phyloP scores from a whole-genome alignment of 2,113 vertebrate genomes.

The Hippoglossus stenolepis region DNA sequence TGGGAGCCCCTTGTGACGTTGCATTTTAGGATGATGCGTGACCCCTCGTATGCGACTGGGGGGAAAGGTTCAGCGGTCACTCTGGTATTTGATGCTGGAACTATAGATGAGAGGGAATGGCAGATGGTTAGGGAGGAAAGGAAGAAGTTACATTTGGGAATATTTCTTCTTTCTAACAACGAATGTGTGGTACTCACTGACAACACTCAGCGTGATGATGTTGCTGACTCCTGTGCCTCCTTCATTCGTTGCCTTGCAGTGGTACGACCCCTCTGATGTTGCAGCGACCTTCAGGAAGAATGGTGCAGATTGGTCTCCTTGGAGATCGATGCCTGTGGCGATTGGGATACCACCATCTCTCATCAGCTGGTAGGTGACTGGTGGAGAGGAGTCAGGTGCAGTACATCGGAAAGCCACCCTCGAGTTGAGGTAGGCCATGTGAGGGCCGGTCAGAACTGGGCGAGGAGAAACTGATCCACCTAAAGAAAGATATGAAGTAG shows the following conservation, averaged over 20 bases:
- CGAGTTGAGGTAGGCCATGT: conserved; percentile 60
- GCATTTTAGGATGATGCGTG: conserved; percentile 71
- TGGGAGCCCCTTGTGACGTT: conserved; percentile 66
- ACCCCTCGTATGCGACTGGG: conserved; percentile 68
- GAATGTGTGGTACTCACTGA: conserved; percentile 71
- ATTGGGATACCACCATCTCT: conserved; percentile 21
- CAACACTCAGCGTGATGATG: conserved; percentile 68
- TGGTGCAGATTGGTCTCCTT: conserved; percentile 6
- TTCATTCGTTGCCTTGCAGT: conserved; percentile 56
- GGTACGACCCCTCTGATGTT: conserved; percentile 69
- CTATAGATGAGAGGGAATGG: conserved; percentile 46
- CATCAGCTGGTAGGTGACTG: conserved; percentile 68
- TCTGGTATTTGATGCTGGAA: conserved; percentile 62
- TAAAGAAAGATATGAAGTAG: conserved; percentile 30
- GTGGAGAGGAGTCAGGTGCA: conserved; percentile 8
- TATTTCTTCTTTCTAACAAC: neutral
- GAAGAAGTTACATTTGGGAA: neutral
- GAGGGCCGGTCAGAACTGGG: conserved; percentile 71
- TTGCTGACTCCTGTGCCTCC: conserved; percentile 58
- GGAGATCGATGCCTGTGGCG: accelerated
- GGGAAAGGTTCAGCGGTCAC: conserved; percentile 72
- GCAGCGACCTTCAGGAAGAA: conserved; percentile 56
- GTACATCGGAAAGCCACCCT: conserved; percentile 65
- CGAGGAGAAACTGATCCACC: conserved; percentile 37
- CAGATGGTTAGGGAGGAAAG: neutral